Conservation (phyloP, 30 jellyfish, hydroid and myxozoan genomes). For the Cassiopea xamachana region DNA sequence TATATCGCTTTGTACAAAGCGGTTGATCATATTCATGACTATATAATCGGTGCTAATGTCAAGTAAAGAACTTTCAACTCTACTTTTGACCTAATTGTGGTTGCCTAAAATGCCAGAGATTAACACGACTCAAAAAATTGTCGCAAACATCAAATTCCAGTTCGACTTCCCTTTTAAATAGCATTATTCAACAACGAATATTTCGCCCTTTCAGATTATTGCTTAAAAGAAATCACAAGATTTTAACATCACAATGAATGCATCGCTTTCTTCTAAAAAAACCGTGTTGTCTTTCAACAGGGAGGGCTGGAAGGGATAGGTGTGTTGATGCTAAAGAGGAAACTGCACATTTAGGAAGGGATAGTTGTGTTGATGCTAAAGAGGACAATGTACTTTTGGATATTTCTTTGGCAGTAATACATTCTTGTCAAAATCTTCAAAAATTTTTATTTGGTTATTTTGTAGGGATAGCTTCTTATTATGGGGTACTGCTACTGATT, state of each 20-base stretch:
- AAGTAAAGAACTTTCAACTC: constrained; percentile 67
- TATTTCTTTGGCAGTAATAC: no score
- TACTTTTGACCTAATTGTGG: constrained; percentile 80
- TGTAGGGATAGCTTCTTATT: no score
- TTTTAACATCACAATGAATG: neutral
- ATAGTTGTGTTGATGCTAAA: no score
- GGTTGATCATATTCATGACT: constrained; percentile 78
- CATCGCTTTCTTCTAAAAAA: no score
- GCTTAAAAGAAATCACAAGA: constrained; percentile 4
- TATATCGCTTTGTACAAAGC: constrained; percentile 72
- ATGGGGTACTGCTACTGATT: no score
- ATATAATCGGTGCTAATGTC: constrained; percentile 72
- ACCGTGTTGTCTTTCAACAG: no score
- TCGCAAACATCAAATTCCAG: constrained; percentile 70
- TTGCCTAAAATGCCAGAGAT: constrained; percentile 77
- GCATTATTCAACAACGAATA: constrained; percentile 39
- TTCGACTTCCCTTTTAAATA: constrained; percentile 38
- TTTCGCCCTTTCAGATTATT: constrained; percentile 51
- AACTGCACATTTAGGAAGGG: no score
- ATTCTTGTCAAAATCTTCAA: no score
- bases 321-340: no score
- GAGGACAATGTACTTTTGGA: no score
- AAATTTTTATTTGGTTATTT: no score
- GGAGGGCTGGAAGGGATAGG: no score
- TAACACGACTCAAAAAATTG: constrained; percentile 67